A percentile compares a stretch with the other conserved stretches of the same genome.
phyloP scores from a whole-genome alignment of 2,888 invertebrate species.

The Operophtera brumata region DNA sequence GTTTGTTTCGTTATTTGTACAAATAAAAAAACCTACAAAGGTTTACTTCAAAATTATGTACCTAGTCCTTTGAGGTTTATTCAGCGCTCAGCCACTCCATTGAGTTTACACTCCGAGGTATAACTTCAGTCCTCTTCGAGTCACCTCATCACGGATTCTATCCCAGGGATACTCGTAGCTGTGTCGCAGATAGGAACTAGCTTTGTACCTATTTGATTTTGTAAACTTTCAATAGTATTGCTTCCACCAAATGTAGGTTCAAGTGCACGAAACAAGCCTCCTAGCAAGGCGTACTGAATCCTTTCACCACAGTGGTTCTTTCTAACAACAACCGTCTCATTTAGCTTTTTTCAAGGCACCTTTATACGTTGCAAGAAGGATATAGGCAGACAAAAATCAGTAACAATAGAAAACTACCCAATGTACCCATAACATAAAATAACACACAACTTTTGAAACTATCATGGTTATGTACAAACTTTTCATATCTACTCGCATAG shows the following conservation, averaged over 20 bases:
- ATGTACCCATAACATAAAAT: no score
- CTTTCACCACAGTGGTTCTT: no score
- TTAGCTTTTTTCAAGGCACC: no score
- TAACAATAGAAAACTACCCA: no score
- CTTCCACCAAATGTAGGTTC: neutral
- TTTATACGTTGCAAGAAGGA: no score
- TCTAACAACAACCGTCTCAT: no score
- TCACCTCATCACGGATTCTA: conserved; percentile 6
- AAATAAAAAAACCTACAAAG: no score
- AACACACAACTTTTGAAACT: no score
- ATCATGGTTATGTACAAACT: no score
- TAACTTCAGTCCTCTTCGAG: conserved; percentile 10
- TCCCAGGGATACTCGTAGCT: neutral
- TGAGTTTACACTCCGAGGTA: conserved; percentile 11
- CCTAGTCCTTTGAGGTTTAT: conserved; percentile 9
- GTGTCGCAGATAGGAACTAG: neutral
- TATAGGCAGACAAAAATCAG: neutral
- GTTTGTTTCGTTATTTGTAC: no score
- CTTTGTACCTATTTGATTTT: neutral
- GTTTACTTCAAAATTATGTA: conserved; percentile 5
- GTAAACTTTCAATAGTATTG: neutral
- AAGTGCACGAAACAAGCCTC: neutral
- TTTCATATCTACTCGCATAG: no score
- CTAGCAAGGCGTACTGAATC: neutral
- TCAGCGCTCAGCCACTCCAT: conserved; percentile 13